Evolutionary conservation across 2,888 invertebrate genomes (phyloP), one percentile per base, ranked within the genome.

Genomic region (Drosophila monieri): DNA sequence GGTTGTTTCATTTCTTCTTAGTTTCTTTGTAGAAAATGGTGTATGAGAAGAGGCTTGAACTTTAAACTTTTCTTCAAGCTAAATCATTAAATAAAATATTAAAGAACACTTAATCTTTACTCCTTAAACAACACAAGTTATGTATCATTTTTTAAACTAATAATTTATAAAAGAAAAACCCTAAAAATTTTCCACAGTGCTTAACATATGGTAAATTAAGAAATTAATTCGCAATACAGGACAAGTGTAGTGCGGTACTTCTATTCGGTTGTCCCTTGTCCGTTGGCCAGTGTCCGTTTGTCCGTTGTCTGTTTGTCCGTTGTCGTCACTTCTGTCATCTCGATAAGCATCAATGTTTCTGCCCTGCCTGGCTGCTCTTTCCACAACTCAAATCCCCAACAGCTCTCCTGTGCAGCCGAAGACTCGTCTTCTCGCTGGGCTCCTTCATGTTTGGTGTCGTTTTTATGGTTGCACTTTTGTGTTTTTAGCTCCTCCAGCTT

Each of bases 341-440:
- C 89, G 89, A 88, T 88, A 88, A 88, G 87, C 89, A 88, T 88
- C 88, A 88, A 88, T 89, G 88, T 89, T 88, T 78, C 80, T 77
- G 79, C 77, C 74, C 78, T 76, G 76, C 12, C 64, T 64, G 51
- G 53, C 65, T 41, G 48, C 54, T 74, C 68, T 52, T 73, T 52
- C 68, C 58, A 58, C 65, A 59, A 57, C 55, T 62, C 49, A 64
- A 53, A 18, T 52, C 15, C 18, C n/a, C 39, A 15, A 39, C 47
- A 4, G 12, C 15, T 15, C 41, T 30, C 43, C n/a, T 18, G 3
- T n/a, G 14, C 51, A 23, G 21, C 32, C 5, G 18, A 46, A 27
- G 64, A 61, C 44, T 23, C 14, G 37, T 25, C 39, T 43, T 18
- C 18, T 48, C 44, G 37, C 52, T 51, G 32, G 53, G 71, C 60